Conservation (phyloP, 2,113 vertebrate genomes). For the Gadus chalcogrammus region DNA sequence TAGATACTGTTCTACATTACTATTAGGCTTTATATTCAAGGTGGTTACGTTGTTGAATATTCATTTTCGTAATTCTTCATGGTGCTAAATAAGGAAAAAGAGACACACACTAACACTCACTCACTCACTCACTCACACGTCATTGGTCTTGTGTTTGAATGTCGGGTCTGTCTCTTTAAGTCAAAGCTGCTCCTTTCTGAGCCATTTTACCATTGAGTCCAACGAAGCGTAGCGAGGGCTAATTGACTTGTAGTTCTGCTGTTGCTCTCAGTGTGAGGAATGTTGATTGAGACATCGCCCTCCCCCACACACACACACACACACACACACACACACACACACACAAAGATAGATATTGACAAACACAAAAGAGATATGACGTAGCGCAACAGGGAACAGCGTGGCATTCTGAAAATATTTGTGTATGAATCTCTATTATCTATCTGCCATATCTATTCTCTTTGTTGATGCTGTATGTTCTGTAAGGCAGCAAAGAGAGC, state of each 20-base stretch:
- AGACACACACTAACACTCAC: too few species aligned
- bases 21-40: too few species aligned
- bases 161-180: too few species aligned
- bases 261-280: background rate
- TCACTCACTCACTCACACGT: too few species aligned
- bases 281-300: background rate
- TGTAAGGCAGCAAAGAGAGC: too few species aligned
- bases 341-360: background rate
- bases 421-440: background rate
- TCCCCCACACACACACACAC: background rate
- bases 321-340: slow-evolving; percentile 1
- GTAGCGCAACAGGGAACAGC: background rate
- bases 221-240: background rate
- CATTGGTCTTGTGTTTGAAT: too few species aligned
- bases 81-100: too few species aligned
- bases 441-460: too few species aligned
- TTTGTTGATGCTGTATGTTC: too few species aligned
- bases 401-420: background rate
- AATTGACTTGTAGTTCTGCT: background rate
- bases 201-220: background rate
- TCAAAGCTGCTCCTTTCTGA: background rate
- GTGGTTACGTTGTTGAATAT: too few species aligned
- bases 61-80: too few species aligned
- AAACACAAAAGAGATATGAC: background rate
- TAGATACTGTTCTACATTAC: too few species aligned